These are phyloP conservation scores for Lithobates pipiens DNA, from an alignment of 2,797 vertebrate genomes.

Conservation along the genomic window DNA sequence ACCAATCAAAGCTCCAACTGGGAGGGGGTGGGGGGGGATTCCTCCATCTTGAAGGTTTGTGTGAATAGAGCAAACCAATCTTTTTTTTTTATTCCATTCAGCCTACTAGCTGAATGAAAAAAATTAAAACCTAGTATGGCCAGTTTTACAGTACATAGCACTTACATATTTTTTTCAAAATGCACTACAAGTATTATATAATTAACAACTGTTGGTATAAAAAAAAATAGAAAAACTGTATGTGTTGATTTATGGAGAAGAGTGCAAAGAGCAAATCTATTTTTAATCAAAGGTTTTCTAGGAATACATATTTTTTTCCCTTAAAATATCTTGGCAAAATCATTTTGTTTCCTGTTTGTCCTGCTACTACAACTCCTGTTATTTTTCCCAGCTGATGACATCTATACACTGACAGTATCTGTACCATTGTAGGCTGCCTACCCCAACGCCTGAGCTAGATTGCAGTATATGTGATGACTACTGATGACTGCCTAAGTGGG, in stretches of 20 bases:
- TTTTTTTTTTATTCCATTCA: too few relatives aligned
- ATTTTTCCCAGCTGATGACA: constrained; percentile 24
- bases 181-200: background rate
- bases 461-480: constrained; percentile 50
- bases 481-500: constrained; percentile 52
- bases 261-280: background rate
- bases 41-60: too few relatives aligned
- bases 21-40: too few relatives aligned
- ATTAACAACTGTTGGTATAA: background rate
- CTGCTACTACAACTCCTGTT: constrained; percentile 22
- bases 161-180: too few relatives aligned
- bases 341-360: background rate
- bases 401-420: constrained; percentile 28
- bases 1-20: too few relatives aligned
- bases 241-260: too few relatives aligned
- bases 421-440: constrained; percentile 13
- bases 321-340: background rate
- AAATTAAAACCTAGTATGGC: too few relatives aligned
- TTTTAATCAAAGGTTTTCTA: background rate
- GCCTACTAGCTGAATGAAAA: too few relatives aligned
- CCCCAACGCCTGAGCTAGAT: constrained; percentile 33
- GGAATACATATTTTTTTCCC: background rate
- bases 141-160: too few relatives aligned
- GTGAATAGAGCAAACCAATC: too few relatives aligned
- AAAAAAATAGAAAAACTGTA: background rate